A percentile compares a stretch with the other conserved stretches of the same genome.
Evolutionary conservation across 2,113 vertebrate species (phyloP).

Genomic region (Tauraco erythrolophus): DNA sequence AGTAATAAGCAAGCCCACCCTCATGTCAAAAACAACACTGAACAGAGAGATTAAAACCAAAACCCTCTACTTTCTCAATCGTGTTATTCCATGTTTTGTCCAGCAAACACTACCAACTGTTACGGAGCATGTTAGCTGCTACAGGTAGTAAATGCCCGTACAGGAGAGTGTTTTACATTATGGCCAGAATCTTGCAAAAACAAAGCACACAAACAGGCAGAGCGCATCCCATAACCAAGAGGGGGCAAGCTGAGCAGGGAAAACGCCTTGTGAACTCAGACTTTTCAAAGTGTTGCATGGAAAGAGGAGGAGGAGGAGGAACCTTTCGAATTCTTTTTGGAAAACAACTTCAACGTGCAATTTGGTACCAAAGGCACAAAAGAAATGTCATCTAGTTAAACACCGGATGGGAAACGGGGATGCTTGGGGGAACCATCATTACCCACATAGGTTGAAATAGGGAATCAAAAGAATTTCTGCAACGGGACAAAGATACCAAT

Average conservation of each 20-base stretch:
- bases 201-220: not conserved
- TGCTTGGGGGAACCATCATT: not conserved
- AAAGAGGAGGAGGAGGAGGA: not conserved
- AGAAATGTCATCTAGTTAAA: not conserved
- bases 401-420: not conserved
- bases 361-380: not conserved
- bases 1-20: not conserved
- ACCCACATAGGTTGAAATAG: not conserved
- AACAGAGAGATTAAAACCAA: not conserved
- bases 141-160: rapidly evolving
- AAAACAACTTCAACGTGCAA: not conserved
- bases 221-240: not conserved
- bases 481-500: not conserved
- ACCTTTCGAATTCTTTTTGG: not conserved
- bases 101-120: not conserved
- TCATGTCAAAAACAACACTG: not conserved
- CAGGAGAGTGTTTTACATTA: not conserved
- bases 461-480: not conserved
- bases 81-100: not conserved
- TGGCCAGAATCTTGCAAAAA: not conserved
- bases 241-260: not conserved
- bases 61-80: not conserved
- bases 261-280: not conserved
- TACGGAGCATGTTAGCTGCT: rapidly evolving
- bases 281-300: not conserved